These are phyloP conservation scores for Linepithema humile DNA, from an alignment of 1,140 invertebrate species.

Conservation along the genomic window DNA sequence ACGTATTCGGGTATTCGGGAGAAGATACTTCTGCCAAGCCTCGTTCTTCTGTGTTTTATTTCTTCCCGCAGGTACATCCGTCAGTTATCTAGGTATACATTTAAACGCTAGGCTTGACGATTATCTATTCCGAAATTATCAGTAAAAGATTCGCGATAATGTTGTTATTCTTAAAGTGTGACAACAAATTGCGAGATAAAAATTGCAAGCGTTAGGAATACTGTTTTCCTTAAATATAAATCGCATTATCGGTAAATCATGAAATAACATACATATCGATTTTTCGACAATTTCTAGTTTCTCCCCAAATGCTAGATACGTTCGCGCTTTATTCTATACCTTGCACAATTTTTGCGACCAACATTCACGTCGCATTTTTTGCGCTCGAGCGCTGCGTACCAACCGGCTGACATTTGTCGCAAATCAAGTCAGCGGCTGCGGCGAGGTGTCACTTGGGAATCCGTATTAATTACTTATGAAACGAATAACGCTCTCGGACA, in stretches of 20 bases:
- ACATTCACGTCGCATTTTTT: neutral
- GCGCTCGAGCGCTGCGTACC: too few species aligned
- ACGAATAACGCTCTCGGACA: neutral
- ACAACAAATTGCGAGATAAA: neutral
- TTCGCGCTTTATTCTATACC: neutral
- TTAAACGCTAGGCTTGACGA: constrained; percentile 25
- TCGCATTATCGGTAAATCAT: neutral
- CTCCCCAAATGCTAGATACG: neutral
- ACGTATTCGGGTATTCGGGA: constrained; percentile 64
- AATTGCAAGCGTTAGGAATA: neutral
- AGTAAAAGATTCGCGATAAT: too few species aligned
- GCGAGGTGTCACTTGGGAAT: constrained; percentile 48
- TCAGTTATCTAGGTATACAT: constrained; percentile 46
- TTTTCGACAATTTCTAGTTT: neutral
- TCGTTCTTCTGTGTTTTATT: constrained; percentile 61
- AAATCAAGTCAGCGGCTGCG: constrained; percentile 28
- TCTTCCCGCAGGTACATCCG: constrained; percentile 32
- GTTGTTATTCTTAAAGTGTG: constrained; percentile 18
- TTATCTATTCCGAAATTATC: neutral
- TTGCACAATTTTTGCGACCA: neutral
- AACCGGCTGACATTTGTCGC: neutral
- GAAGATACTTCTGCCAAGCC: constrained; percentile 68
- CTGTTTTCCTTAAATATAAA: too few species aligned
- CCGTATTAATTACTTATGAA: constrained; percentile 65
- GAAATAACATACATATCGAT: neutral